Evolutionary conservation across 2,113 vertebrate genomes (phyloP), one percentile per base, ranked within the genome.

Genomic region (Myiozetetes cayanensis): DNA sequence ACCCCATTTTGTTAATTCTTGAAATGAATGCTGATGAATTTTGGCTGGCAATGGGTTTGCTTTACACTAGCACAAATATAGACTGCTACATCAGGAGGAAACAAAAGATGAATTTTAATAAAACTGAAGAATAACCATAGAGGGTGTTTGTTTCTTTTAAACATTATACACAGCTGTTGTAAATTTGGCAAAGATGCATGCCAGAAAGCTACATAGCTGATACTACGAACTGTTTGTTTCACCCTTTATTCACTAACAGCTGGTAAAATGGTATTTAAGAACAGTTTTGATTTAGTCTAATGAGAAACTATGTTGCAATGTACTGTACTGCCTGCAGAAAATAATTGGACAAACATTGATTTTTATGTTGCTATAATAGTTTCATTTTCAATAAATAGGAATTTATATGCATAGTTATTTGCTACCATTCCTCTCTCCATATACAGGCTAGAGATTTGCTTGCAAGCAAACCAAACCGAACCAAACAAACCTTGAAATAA

Each of bases 251-350:
- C 93, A 87, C 95, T 87, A 98, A 97, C 97, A 98, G 97, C 97
- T 98, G 98, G 97, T 96, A 97, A 98, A 98, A 98, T 94, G 97
- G 96, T 98, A 98, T 98, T 98, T 98, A 98, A 98, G 91, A 97
- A 97, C 91, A 95, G 92, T 97, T 97, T 97, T 98, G 97, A 98
- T 98, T 98, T 97, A 97, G 97, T 98, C 97, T 98, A 98, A 98
- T 97, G 97, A 98, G 97, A 97, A 98, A 91, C 95, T 95, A 71
- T 92, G 79, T 96, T 97, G 94, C 93, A 93, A 82, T 96, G 92
- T 94, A 97, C 88, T 97, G 95, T 97, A 94, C 93, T 97, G 97
- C 85, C 67, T 97, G 94, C 11, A 58, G 94, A 98, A 98, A 98
- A 98, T 98, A 98, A 98, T 98, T 98, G 96, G 96, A 95, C 92